Percentiles rank a stretch among this genome's conserved stretches.
phyloP scores from a whole-genome alignment of 2,113 vertebrate species.

The Archilochus colubris region DNA sequence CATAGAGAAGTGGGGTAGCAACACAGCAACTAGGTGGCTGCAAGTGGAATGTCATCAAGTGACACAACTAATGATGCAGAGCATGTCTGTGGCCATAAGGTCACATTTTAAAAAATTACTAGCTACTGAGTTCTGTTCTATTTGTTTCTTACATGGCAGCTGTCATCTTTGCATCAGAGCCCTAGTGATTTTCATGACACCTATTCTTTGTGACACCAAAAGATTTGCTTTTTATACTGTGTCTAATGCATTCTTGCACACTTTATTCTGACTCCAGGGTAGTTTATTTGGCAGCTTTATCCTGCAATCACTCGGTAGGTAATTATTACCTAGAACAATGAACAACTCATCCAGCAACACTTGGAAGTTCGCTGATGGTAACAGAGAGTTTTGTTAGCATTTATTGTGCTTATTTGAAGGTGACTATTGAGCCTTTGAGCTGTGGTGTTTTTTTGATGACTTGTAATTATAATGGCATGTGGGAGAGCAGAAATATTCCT shows the following conservation, averaged over 20 bases:
- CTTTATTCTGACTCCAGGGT: conserved; percentile 12
- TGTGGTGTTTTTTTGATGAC: background rate
- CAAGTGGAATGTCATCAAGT: background rate
- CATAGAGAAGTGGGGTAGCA: background rate
- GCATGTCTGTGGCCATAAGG: background rate
- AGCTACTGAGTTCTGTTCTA: background rate
- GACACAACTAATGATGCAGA: background rate
- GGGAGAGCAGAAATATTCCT: conserved; percentile 5
- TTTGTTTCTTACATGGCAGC: conserved; percentile 3
- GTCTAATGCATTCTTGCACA: background rate
- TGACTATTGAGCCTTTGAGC: background rate
- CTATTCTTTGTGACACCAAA: background rate
- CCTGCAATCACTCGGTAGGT: background rate
- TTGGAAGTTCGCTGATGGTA: background rate
- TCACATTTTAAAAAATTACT: background rate
- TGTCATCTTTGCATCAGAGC: conserved; percentile 5
- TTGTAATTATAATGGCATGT: conserved; percentile 5
- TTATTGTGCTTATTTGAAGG: background rate
- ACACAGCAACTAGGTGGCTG: background rate
- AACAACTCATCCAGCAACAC: conserved; percentile 7
- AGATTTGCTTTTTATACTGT: conserved; percentile 18
- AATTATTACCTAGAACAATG: conserved; percentile 35
- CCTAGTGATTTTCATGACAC: conserved; percentile 20
- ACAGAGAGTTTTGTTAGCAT: background rate
- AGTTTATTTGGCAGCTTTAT: conserved; percentile 6